These are phyloP conservation scores for Bagarius yarrelli DNA, from an alignment of 2,113 vertebrate genomes.

Conservation along the genomic window DNA sequence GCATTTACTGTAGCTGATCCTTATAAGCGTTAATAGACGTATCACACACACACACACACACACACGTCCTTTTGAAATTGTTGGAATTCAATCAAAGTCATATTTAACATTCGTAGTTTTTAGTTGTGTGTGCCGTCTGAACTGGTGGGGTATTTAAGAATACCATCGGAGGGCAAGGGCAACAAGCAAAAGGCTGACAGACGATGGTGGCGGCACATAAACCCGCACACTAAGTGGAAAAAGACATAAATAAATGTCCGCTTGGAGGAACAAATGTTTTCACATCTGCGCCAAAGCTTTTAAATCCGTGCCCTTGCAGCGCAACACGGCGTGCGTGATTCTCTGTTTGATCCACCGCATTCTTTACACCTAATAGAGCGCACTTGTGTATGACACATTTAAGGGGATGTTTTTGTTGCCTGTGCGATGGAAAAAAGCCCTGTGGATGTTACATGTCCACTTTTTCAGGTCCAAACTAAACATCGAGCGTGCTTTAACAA, in stretches of 20 bases:
- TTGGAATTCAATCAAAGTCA: too few relatives aligned
- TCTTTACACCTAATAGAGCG: conserved; percentile 27
- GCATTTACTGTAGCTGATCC: too few relatives aligned
- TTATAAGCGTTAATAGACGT: too few relatives aligned
- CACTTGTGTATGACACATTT: conserved; percentile 40
- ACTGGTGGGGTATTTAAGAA: conserved; percentile 11
- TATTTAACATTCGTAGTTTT: too few relatives aligned
- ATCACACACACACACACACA: too few relatives aligned
- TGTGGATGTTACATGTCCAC: conserved; percentile 8
- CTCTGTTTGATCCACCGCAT: conserved; percentile 15
- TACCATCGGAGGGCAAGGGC: neutral
- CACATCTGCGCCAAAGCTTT: conserved; percentile 42
- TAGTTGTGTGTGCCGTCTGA: too few relatives aligned
- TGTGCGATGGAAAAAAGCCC: conserved; percentile 1
- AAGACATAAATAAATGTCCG: conserved; percentile 26
- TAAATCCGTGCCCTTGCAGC: neutral
- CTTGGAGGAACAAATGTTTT: conserved; percentile 33
- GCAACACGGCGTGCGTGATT: neutral
- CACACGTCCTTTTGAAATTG: too few relatives aligned
- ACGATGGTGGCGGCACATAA: neutral
- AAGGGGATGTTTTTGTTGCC: conserved; percentile 42
- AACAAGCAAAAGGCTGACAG: conserved; percentile 23
- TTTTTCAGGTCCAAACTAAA: conserved; percentile 25
- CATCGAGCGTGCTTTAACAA: conserved; percentile 16
- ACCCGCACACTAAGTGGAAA: conserved; percentile 31